Base-by-base conservation (phyloP, 2,113 vertebrate species). In the Menura novaehollandiae region DNA sequence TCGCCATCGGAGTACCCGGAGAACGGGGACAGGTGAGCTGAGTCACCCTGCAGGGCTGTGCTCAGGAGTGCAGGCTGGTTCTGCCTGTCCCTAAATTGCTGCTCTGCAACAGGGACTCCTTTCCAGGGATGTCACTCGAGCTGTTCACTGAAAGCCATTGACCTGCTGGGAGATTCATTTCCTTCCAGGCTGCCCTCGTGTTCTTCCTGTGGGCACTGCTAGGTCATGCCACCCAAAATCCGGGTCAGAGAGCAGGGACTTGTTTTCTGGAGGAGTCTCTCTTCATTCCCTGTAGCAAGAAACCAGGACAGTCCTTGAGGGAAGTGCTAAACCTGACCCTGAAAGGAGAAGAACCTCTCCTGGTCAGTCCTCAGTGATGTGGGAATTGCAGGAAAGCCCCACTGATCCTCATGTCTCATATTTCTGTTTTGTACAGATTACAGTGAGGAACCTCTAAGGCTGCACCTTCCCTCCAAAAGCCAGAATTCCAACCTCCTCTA, bases 1-100 rank as follows among this genome's bases (percentile, higher is more conserved):
- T 99, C 99, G 0, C 99, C 99, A 0, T 97, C 98, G 0, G 98
- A 99, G 76, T 99, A 99, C 60, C 98, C 99, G 1, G 98, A 99
- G 94, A 99, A 99, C 2, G 99, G 98, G 76, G 99, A 99, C 35
- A 97, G 98, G 99, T 99, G 87, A 30, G 81, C 52, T 20, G 24
- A 24, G 27, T 41, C 68, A 3, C 49, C 6, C 4, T 15, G 16
- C 7, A 4, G 39, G 26, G 10, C 9, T 11, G 9, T 56, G 2
- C 67, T 28, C 22, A 16, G 0, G 1, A 35, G 15, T 8, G 3
- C 69, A 23, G 0, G 22, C 85, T 33, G 27, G 49, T 69, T 22
- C 2, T 32, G 41, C 51, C 59, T 46, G 60, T 21, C 63, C 41
- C 69, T 32, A 1, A 23, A 3, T 13, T 4, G 3, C 13, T 18